Base-by-base conservation (phyloP, 2,113 vertebrate genomes). In the Seriola quinqueradiata region DNA sequence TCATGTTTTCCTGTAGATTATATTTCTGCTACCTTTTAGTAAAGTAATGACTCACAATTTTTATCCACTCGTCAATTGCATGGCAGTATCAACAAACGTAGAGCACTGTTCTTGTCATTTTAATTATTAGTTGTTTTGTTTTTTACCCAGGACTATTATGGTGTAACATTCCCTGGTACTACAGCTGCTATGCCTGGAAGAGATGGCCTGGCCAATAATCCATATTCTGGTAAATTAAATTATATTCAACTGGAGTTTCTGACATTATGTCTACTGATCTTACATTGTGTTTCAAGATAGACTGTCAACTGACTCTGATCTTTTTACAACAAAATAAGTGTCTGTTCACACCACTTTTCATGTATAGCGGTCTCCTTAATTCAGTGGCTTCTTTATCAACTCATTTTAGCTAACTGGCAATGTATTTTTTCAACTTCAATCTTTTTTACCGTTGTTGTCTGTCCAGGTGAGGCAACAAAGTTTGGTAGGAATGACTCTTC, bases 401-500 rank as follows among this genome's bases (percentile, higher is more conserved):
- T 28, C 28, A 28, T 28, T 28, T 36, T 36, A 36, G 34, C 34
- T 36, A 36, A 36, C 34, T 36, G 34, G 34, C 34, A 36, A 36
- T 36, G 34, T 4, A 38, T 11, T 68, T 42, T 34, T 5, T 42
- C 28, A 38, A 42, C 52, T 23, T 55, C 8, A 59, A 2, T 8
- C 25, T 52, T 52, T 36, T 50, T 5, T 61, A 3, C 59, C 0
- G 6, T 12, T 8, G 12, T 66, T 58, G 70, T 57, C n/a, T 68
- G 14, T 80, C 5, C 83, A 99, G 98, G 98, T 93, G 98, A 99
- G 1, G 94, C 97, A 52, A 95, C 97, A 16, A 99, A 99, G 83
- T 99, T 99, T 92, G 97, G 98, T 83, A 95, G 97, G 54, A 97
- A 96, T 54, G 98, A 99, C 86, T 96, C 98, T 36, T 96, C 97